Evolutionary conservation across 2,888 invertebrate species (phyloP), one percentile per base, ranked within the genome.

Genomic region (Hyposoter didymator): DNA sequence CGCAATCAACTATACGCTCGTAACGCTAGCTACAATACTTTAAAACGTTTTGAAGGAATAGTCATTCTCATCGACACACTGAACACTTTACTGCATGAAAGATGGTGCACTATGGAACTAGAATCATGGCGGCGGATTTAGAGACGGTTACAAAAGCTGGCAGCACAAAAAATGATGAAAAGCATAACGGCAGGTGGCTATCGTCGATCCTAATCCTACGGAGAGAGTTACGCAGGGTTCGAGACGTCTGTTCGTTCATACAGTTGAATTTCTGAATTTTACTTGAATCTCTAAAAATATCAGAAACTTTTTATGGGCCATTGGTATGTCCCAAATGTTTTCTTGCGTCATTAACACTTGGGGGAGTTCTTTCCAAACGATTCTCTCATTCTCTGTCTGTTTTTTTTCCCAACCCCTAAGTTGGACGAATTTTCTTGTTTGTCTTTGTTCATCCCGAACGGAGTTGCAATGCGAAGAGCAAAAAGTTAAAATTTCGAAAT

Each of bases 141-240:
- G 28, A 3, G 59, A 59, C 6, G 59, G 5, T 59, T 1, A 6
- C 28, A 28, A 59, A 59, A 59, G 59, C 59, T 28, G 14, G 28
- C 14, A 14, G 28, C 59, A 28, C 59, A 28, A 17, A 59, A 55
- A 22, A 55, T 55, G 19, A 22, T 14, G n/a, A 6, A 45, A 69
- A 32, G 1, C 17, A 8, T 28, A 28, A 17, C 10, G 28, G 3
- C 0, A 47, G 47, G 28, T 28, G 69, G 47, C 47, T 32, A 47
- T 69, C 69, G 69, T 69, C 47, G 69, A 69, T 69, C 69, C 47
- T 69, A 47, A 47, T 69, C 28, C 8, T n/a, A 32, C 32, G 22
- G 22, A 45, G 28, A 6, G 17, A 22, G 7, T 1, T 0, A 12
- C 22, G 2, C 17, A 45, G 5, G 17, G 10, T 39, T 19, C 19